Conservation (phyloP, 92 coral and sea anemone species). For the Micromussa lordhowensis region DNA sequence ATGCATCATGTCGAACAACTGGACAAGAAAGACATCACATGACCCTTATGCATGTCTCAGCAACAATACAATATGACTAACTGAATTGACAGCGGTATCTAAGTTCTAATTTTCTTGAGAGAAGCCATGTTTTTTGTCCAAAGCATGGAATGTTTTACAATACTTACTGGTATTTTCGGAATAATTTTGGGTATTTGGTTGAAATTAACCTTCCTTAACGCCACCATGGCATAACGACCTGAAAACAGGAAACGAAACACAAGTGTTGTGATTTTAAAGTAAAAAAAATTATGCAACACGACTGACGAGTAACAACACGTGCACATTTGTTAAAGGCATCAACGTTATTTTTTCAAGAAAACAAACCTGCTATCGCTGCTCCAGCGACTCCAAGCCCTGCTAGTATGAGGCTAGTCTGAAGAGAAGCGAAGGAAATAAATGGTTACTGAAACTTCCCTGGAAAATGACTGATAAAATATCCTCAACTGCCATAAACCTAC, state of each 20-base stretch:
- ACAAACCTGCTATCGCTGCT: conserved; percentile 91
- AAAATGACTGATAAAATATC: background rate
- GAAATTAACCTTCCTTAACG: conserved; percentile 84
- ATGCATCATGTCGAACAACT: too few relatives aligned
- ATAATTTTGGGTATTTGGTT: conserved; percentile 92
- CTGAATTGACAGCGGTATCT: too few relatives aligned
- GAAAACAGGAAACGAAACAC: conserved; percentile 6
- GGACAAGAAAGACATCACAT: too few relatives aligned
- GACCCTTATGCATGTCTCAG: too few relatives aligned
- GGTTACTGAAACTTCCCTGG: background rate
- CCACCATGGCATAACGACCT: conserved; percentile 94
- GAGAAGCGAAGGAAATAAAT: background rate
- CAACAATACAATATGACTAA: too few relatives aligned
- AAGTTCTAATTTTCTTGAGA: too few relatives aligned
- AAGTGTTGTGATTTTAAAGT: too few relatives aligned
- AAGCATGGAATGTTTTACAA: background rate
- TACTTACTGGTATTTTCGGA: conserved; percentile 94
- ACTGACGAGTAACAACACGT: background rate
- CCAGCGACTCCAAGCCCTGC: conserved; percentile 98
- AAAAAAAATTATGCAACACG: background rate
- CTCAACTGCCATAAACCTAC: conserved; percentile 27
- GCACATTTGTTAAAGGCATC: background rate
- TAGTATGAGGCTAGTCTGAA: conserved; percentile 81
- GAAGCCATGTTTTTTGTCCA: background rate
- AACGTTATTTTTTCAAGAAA: background rate